Base-by-base conservation (phyloP, 2,888 invertebrate genomes). In the Megamerina dolium region DNA sequence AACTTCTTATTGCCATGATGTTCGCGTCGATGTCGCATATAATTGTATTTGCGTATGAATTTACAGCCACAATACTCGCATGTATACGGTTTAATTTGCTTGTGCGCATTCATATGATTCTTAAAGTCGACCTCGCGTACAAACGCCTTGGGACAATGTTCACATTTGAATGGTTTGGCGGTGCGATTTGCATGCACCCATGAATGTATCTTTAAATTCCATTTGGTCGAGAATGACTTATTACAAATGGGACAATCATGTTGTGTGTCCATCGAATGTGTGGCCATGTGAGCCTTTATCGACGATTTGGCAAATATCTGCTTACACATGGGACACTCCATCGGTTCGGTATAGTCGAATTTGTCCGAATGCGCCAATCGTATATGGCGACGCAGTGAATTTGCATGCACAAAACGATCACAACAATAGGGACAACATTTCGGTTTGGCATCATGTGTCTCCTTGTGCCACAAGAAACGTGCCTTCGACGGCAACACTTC, bases 11-110 rank as follows among this genome's bases (percentile, higher is more conserved):
- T 83, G 59, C 79, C 82, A 59, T 87, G 86, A 71, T 92, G 91
- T 60, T 91, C 90, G 33, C 80, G 78, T 5, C 89, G 83, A 68
- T 92, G 91, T 31, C 90, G 76, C 63, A 87, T 80, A 65, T 90
- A 89, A 71, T 91, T 91, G 69, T 87, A 88, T 66, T 90, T 90
- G 46, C 89, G 76, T 48, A 88, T 87, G 70, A 91, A 91, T 71
- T 87, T 85, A 48, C 87, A 85, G 31, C 91, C 91, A 72, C 91
- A 91, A 67, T 87, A 83, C 69, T 91, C 90, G 70, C 91, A 91
- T 1, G 89, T 89, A 40, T 68, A 91, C 2, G 88, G 90, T 39
- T 85, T 78, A 32, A 87, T 82, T 46, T 87, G 83, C 53, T 84
- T 83, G 74, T 91, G 89, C 26, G 89, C 80, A 72, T 89, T 86